Conservation (phyloP, 2,797 vertebrate genomes). For the Mormyrops boulengeri region DNA sequence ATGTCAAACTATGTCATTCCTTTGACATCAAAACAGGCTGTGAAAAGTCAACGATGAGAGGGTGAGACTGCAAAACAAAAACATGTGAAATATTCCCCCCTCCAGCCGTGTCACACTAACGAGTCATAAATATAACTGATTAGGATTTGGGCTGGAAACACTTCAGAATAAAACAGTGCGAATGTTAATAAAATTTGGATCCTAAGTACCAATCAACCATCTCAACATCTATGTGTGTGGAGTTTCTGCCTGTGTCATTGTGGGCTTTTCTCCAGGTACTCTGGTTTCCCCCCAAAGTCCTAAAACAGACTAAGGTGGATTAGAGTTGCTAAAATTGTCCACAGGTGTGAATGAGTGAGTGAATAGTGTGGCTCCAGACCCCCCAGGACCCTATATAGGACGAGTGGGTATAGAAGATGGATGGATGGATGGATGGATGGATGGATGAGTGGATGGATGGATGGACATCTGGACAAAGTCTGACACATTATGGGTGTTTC, state of each 20-base stretch:
- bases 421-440: neutral
- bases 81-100: neutral
- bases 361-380: neutral
- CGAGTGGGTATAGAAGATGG: neutral
- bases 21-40: neutral
- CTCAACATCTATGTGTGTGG: neutral
- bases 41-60: neutral
- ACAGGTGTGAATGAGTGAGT: neutral
- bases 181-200: neutral
- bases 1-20: neutral
- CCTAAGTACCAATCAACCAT: neutral
- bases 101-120: neutral
- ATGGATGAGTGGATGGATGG: neutral
- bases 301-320: neutral
- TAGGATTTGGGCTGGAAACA: neutral
- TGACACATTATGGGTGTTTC: neutral
- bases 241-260: neutral
- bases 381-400: neutral
- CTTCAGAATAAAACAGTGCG: neutral
- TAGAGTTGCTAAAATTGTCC: neutral
- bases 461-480: neutral
- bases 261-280: neutral
- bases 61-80: neutral
- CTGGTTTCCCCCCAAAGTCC: neutral
- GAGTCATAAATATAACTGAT: neutral